phyloP scores from a whole-genome alignment of 2,113 vertebrate species.

The Micromys minutus region DNA sequence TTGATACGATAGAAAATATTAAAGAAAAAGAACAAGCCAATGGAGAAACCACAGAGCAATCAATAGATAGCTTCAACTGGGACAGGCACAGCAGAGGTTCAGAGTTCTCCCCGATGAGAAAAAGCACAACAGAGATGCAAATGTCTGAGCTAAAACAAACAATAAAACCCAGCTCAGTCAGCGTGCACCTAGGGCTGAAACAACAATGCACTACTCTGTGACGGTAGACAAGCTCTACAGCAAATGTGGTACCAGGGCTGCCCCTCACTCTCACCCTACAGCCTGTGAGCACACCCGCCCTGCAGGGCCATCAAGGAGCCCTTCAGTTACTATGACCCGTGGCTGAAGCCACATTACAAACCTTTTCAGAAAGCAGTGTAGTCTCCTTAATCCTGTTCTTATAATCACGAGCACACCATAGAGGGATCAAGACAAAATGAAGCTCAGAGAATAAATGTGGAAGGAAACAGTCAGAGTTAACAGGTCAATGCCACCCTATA shows the following conservation, averaged over 20 bases:
- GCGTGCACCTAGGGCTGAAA: background rate
- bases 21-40: slow-evolving; percentile 3
- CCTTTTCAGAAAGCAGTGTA: background rate
- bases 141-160: background rate
- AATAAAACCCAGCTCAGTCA: background rate
- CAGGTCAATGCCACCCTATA: background rate
- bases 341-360: background rate
- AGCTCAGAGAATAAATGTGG: slow-evolving; percentile 39
- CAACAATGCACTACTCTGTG: background rate
- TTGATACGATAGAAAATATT: background rate
- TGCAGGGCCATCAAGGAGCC: background rate
- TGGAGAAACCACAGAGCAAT: background rate
- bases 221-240: background rate
- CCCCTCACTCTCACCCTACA: background rate
- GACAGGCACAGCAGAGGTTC: background rate
- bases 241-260: background rate
- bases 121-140: background rate
- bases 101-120: background rate
- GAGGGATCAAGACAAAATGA: slow-evolving; percentile 12
- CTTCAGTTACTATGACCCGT: background rate
- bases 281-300: background rate
- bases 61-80: background rate
- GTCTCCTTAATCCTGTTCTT: slow-evolving; percentile 14
- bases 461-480: slow-evolving; percentile 19
- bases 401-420: background rate